Evolutionary conservation across 2,888 invertebrate genomes (phyloP), one percentile per base, ranked within the genome.

Genomic region (Caenorhabditis sp.): DNA sequence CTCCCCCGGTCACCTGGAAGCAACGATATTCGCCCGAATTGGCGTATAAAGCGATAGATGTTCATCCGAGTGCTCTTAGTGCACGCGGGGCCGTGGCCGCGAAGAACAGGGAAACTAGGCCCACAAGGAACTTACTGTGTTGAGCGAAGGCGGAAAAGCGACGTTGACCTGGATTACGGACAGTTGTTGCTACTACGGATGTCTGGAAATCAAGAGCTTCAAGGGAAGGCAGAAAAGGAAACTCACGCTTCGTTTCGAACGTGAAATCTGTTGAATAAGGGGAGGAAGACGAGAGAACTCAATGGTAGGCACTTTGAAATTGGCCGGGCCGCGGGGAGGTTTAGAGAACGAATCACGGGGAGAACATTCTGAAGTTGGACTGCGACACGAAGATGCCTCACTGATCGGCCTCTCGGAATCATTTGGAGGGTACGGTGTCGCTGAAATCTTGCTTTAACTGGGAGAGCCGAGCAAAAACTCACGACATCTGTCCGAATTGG

Each of bases 1-100:
- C 76, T 22, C 13, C 65, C 65, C n/a, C 76, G 76, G 50, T 76
- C 71, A 37, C 32, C 71, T 71, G 61, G 30, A 65, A 70, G 24
- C 20, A 15, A 43, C 30, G 66, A 50, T 41, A 66, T 66, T 37
- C 27, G 30, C 32, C 55, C 37, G 17, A 55, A 46, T 41, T 48
- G 22, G 55, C 71, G 56, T 17, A 62, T 15, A 43, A 62, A 2
- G 15, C 46, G 62, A 35, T 26, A 22, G 27, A 56, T 8, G 41
- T 72, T 72, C 71, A 62, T 62, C 17, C 37, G 5, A 56, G 50
- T 37, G 55, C 15, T 20, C 11, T 0, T 5, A 24, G 2, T n/a
- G 20, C 22, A n/a, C 35, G 13, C 41, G 52, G 20, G 56, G 53
- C 35, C 68, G 68, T 56, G 68, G 68, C 58, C 50, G 68, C 1